Evolutionary conservation across 2,113 vertebrate species (phyloP), one percentile per base, ranked within the genome.

Genomic region (Agapornis roseicollis): DNA sequence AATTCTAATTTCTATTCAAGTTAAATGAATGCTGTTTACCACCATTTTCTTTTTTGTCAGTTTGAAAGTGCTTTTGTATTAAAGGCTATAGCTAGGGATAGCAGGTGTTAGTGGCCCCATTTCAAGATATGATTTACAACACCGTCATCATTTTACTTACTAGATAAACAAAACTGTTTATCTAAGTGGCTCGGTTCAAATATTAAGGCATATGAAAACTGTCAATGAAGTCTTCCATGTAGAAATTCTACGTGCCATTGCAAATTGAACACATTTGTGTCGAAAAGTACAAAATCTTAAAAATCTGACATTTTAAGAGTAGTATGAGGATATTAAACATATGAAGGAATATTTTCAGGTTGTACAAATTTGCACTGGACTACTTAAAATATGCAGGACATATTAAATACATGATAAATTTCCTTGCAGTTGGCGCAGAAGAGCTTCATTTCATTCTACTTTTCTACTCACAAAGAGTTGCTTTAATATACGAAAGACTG

Each of bases 131-230:
- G 56, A 81, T 90, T 94, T 95, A 81, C 24, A 78, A 19, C 64
- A 64, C 19, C 53, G 61, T 93, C 91, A 95, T 79, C 93, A 80
- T 86, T 96, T 96, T 94, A 80, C 61, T 92, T 56, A 71, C 91
- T 68, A 78, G 60, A 61, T 89, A 80, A 96, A 86, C 92, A 93
- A 74, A 93, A 70, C n/a, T 27, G 65, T 56, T 50, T 89, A 76
- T 79, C 61, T 72, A 78, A 74, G 64, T 66, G 78, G 90, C 66
- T 78, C 82, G 94, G 63, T 89, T 89, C 86, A 94, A 95, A 93
- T 89, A 94, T 55, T 81, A 89, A 95, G 49, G n/a, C n/a, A 63
- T 33, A 90, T 58, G 29, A 89, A 95, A 95, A 33, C 86, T 52
- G 35, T 69, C 85, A 94, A 66, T 65, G 68, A 86, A 88, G 29